phyloP scores from a whole-genome alignment of 2,113 vertebrate genomes.

The Rhabdornis inornatus region DNA sequence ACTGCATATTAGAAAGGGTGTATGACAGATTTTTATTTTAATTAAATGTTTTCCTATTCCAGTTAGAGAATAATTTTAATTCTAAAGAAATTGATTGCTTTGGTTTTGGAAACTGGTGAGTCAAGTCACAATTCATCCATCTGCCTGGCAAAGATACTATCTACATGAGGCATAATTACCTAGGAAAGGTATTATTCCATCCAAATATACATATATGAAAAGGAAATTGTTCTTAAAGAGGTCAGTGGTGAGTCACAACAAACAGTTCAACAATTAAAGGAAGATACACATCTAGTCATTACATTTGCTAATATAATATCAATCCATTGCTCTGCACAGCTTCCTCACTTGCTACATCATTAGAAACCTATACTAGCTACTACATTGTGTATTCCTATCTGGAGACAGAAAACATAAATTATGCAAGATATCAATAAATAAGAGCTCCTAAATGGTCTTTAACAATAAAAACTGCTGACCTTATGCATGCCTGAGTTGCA shows the following conservation, averaged over 20 bases:
- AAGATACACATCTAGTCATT: conserved; percentile 6
- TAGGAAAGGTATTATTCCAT: neutral
- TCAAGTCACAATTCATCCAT: neutral
- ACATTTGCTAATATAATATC: neutral
- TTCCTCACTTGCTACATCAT: neutral
- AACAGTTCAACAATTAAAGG: conserved; percentile 9
- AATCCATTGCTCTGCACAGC: neutral
- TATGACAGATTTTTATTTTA: conserved; percentile 34
- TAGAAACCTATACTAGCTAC: conserved; percentile 5
- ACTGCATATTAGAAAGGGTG: neutral
- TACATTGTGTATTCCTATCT: neutral
- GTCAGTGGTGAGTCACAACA: conserved; percentile 23
- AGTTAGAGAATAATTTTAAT: conserved; percentile 1
- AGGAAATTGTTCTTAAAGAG: conserved; percentile 15
- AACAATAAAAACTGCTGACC: conserved; percentile 79
- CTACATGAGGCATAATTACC: neutral
- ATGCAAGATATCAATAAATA: conserved; percentile 81
- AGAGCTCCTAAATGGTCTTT: conserved; percentile 79
- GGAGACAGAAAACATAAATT: conserved; percentile 71
- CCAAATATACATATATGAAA: neutral
- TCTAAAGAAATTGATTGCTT: neutral
- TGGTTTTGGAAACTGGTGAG: neutral
- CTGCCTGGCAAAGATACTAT: neutral
- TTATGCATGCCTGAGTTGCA: conserved; percentile 68
- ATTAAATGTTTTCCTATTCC: conserved; percentile 10